Percentiles rank a stretch among this genome's conserved stretches.
These are phyloP conservation scores for Philereme vetulata DNA, from an alignment of 2,888 invertebrate species.

Conservation along the genomic window DNA sequence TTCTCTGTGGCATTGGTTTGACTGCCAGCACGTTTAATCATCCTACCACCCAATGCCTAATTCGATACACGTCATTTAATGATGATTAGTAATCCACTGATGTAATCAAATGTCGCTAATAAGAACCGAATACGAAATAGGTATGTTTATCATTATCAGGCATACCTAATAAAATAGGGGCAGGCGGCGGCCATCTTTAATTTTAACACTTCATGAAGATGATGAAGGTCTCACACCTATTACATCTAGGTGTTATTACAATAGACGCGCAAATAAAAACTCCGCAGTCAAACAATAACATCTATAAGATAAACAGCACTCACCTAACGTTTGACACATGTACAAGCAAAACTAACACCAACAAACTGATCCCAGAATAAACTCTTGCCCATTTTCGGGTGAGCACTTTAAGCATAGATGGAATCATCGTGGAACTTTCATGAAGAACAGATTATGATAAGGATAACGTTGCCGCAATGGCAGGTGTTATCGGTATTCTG, in stretches of 20 bases:
- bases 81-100: neutral
- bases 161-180: no score
- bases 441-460: constrained; percentile 43
- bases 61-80: constrained; percentile 13
- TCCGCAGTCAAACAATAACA: no score
- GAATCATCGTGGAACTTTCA: constrained; percentile 61
- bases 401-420: constrained; percentile 47
- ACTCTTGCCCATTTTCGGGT: constrained; percentile 54
- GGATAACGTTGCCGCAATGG: constrained; percentile 16
- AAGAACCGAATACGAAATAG: no score
- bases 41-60: constrained; percentile 22
- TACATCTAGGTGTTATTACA: no score
- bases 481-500: constrained; percentile 12
- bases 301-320: constrained; percentile 38
- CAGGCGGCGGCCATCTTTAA: no score
- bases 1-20: constrained; percentile 6
- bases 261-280: no score
- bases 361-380: constrained; percentile 46
- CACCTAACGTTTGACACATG: constrained; percentile 44
- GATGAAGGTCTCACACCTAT: no score
- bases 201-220: no score
- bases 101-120: no score
- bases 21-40: constrained; percentile 18
- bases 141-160: no score
- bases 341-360: constrained; percentile 45